phyloP scores from a whole-genome alignment of 35 echinoderm and acorn worm species.

The Chiridota heheva region DNA sequence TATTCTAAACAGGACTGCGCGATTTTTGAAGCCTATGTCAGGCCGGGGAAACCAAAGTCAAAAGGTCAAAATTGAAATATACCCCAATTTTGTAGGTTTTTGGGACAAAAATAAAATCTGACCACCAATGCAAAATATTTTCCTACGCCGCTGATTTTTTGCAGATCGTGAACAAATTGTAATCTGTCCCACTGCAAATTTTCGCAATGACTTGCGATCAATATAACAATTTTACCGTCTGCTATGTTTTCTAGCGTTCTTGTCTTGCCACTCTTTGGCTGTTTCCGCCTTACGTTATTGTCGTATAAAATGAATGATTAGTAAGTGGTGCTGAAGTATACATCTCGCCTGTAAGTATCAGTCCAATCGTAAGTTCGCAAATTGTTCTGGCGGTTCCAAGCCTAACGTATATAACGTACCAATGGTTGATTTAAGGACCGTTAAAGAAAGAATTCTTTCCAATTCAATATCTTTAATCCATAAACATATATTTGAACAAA shows the following conservation, averaged over 20 bases:
- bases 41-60: too few species aligned
- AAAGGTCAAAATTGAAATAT: too few species aligned
- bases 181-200: constrained; percentile 26
- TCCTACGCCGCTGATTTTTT: too few species aligned
- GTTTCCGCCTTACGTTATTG: neutral
- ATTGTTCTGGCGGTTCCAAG: neutral
- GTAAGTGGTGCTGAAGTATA: constrained; percentile 11
- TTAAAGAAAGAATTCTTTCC: constrained; percentile 7
- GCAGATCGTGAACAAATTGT: constrained; percentile 18
- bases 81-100: too few species aligned
- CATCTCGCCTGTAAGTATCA: constrained; percentile 36
- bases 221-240: constrained; percentile 12
- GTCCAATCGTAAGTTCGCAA: constrained; percentile 35
- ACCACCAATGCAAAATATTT: too few species aligned
- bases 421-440: constrained; percentile 12
- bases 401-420: constrained; percentile 4
- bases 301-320: neutral
- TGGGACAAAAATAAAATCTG: too few species aligned
- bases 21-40: too few species aligned
- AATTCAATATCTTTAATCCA: constrained; percentile 18
- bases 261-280: neutral
- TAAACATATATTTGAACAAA: constrained; percentile 26
- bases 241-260: neutral
- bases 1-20: too few species aligned
- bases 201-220: constrained; percentile 39